Percentiles rank a stretch among this genome's conserved stretches.
phyloP scores from a whole-genome alignment of 1,140 invertebrate species.

The Aphaenogaster rudis region DNA sequence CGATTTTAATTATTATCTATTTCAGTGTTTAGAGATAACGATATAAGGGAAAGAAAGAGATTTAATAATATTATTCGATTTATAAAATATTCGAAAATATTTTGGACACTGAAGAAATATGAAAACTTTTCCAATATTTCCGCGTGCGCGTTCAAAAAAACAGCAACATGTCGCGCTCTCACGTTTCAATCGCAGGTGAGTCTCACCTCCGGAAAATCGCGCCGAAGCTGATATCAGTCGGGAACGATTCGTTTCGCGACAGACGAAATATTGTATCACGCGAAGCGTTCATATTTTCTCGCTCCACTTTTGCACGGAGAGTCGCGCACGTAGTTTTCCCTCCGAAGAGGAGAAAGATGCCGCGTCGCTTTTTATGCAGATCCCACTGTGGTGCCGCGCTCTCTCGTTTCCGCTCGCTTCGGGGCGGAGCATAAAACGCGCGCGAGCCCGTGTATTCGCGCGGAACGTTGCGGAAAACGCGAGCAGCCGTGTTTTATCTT shows the following conservation, averaged over 20 bases:
- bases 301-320: conserved; percentile 38
- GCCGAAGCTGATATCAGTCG: conserved; percentile 50
- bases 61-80: not conserved
- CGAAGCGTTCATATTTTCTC: conserved; percentile 58
- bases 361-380: conserved; percentile 57
- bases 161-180: conserved; percentile 28
- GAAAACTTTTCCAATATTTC: conserved; percentile 42
- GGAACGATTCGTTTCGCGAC: conserved; percentile 57
- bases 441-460: conserved; percentile 39
- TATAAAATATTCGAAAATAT: not conserved
- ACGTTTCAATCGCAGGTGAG: conserved; percentile 63
- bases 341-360: not conserved
- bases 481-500: conserved; percentile 56
- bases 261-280: conserved; percentile 59
- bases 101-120: conserved; percentile 17
- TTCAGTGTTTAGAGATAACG: not conserved
- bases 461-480: conserved; percentile 54
- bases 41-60: not conserved
- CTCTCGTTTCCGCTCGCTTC: conserved; percentile 46
- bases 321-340: conserved; percentile 23
- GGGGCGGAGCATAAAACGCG: conserved; percentile 35
- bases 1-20: not conserved
- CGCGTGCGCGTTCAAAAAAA: conserved; percentile 14
- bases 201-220: conserved; percentile 50
- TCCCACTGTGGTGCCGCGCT: conserved; percentile 6